Percentiles rank a stretch among this genome's conserved stretches.
Conservation (phyloP, 1,140 invertebrate genomes). For the Aphelinus atriplicis region DNA sequence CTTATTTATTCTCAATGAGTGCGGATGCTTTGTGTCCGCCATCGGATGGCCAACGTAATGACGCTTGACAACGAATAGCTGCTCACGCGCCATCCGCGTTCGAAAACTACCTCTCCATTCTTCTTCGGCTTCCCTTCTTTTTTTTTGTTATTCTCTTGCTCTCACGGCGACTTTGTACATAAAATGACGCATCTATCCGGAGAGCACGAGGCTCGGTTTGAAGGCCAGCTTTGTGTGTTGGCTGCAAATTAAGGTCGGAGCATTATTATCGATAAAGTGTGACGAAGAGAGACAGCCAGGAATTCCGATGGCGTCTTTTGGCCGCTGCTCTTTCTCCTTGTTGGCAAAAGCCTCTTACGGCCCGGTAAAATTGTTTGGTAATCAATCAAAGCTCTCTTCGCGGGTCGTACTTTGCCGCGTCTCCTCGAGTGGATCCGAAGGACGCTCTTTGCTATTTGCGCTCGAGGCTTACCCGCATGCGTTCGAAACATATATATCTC, state of each 20-base stretch:
- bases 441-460: no score
- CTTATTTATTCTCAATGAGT: no score
- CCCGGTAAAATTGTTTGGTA: conserved; percentile 5
- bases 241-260: neutral
- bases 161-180: neutral
- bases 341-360: no score
- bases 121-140: no score
- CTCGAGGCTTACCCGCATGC: no score
- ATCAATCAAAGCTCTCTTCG: conserved; percentile 5
- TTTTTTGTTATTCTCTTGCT: no score
- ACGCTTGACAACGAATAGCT: no score
- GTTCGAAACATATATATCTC: no score
- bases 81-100: no score
- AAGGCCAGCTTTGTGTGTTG: neutral
- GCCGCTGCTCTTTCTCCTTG: neutral
- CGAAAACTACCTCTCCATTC: no score
- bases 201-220: neutral
- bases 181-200: conserved; percentile 3
- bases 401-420: neutral
- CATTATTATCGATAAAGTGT: conserved; percentile 27
- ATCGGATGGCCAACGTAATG: no score
- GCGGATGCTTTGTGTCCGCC: no score
- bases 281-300: neutral
- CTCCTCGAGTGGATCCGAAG: neutral
- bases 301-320: neutral